These are phyloP conservation scores for Congeria kusceri DNA, from an alignment of 2,888 invertebrate genomes.

Conservation along the genomic window DNA sequence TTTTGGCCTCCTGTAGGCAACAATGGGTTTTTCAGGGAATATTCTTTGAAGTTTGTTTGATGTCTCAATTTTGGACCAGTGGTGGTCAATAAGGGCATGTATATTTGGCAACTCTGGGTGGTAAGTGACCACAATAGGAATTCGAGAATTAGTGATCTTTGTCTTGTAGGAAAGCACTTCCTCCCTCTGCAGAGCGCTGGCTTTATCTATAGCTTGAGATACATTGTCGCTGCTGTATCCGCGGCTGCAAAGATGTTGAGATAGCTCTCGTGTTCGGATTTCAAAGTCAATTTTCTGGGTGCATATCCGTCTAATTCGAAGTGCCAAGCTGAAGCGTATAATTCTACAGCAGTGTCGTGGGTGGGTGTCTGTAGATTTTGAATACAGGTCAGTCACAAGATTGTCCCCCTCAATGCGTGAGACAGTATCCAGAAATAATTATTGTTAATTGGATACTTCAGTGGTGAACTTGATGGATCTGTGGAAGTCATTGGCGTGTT, in stretches of 20 bases:
- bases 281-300: not conserved
- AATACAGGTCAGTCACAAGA: conserved; percentile 5
- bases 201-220: not conserved
- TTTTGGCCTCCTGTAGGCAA: conserved; percentile 9
- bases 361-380: conserved; percentile 24
- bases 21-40: conserved; percentile 6
- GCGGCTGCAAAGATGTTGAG: conserved; percentile 1
- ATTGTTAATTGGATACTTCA: conserved; percentile 4
- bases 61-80: conserved; percentile 6
- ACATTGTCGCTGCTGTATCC: not conserved
- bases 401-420: not conserved
- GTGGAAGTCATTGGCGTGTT: conserved; percentile 18
- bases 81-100: not conserved
- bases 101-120: not conserved
- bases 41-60: not conserved
- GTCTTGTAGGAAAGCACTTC: not conserved
- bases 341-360: conserved; percentile 4
- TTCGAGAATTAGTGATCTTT: not conserved
- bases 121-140: conserved; percentile 1
- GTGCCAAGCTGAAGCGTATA: conserved; percentile 4
- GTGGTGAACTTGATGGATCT: conserved; percentile 20
- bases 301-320: conserved; percentile 13
- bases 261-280: not conserved
- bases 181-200: not conserved
- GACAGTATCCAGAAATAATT: conserved; percentile 22